Conservation (phyloP, 37 sponge, comb jelly and placozoan genomes). For the Aplysina aerophoba region DNA sequence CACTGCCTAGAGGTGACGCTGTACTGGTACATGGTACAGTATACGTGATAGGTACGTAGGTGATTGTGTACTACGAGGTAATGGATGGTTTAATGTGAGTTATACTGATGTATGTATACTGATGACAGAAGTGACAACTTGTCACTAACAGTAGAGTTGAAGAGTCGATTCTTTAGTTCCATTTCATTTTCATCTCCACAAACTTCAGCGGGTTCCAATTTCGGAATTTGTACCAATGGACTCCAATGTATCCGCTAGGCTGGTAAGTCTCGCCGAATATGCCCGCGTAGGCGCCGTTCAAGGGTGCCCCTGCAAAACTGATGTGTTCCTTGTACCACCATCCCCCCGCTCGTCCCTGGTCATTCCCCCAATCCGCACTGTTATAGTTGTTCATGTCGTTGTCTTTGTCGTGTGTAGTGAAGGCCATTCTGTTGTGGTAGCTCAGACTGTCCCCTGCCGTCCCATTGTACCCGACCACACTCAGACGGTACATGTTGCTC, state of each 20-base stretch:
- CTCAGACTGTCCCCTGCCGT: slow-evolving; percentile 13
- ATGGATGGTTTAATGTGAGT: not conserved
- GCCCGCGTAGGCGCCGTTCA: too few relatives aligned
- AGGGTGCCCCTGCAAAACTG: too few relatives aligned
- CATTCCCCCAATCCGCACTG: not conserved
- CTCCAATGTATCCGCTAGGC: too few relatives aligned
- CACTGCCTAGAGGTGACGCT: too few relatives aligned
- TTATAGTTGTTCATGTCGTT: not conserved
- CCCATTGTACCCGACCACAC: not conserved
- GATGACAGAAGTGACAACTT: not conserved
- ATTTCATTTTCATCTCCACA: not conserved
- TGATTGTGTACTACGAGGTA: not conserved
- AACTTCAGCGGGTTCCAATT: not conserved
- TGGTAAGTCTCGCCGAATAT: too few relatives aligned
- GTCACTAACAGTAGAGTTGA: too few relatives aligned
- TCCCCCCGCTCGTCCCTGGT: too few relatives aligned
- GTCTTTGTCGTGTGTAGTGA: not conserved
- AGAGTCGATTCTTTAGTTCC: not conserved
- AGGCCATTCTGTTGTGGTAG: not conserved
- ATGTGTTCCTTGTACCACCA: too few relatives aligned
- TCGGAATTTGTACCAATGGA: too few relatives aligned
- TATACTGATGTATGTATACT: not conserved
- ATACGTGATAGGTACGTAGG: not conserved
- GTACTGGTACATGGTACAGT: too few relatives aligned
- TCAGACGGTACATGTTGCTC: not conserved